Base-by-base conservation (phyloP, 2,797 vertebrate species). In the Steatocranus sp. region DNA sequence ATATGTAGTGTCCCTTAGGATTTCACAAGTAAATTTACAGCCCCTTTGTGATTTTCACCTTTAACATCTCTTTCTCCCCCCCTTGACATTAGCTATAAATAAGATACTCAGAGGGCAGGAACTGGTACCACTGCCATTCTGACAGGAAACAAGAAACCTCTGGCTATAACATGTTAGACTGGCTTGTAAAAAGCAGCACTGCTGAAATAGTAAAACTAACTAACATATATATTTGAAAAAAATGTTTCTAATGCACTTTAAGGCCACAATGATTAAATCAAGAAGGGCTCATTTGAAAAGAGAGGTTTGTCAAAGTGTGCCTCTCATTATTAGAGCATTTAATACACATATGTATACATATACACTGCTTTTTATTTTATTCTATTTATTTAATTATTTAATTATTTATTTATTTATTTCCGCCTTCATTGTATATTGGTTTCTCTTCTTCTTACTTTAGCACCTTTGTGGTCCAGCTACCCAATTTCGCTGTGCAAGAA, bases 11-110 rank as follows among this genome's bases (percentile, higher is more conserved):
- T 88, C 89, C 78, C 86, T 27, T 43, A 51, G 85, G 86, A 93
- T 81, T 83, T 63, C 76, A 87, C 79, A 73, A 76, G 48, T 82
- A 78, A 93, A 94, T 95, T 89, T 94, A 94, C 80, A 88, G 80
- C 51, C 78, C 68, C 76, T 20, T 27, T 49, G 87, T 81, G 87
- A 90, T 83, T 75, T 77, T 76, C 87, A 80, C 87, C 91, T 88
- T 92, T 74, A 88, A 85, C 82, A 83, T 89, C 73, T 83, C 78
- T 90, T 75, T 88, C 27, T 81, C 36, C 4, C 85, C 84, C 41
- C n/a, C 85, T 73, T 61, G 49, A 23, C 10, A 11, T 82, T 34
- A 79, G 88, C 80, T 83, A 53, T 87, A 86, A 92, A 88, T 86
- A 90, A 82, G 49, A 78, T 84, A 66, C 83, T 54, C 78, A 86